phyloP scores from a whole-genome alignment of 2,113 vertebrate genomes.

The Archilochus colubris region DNA sequence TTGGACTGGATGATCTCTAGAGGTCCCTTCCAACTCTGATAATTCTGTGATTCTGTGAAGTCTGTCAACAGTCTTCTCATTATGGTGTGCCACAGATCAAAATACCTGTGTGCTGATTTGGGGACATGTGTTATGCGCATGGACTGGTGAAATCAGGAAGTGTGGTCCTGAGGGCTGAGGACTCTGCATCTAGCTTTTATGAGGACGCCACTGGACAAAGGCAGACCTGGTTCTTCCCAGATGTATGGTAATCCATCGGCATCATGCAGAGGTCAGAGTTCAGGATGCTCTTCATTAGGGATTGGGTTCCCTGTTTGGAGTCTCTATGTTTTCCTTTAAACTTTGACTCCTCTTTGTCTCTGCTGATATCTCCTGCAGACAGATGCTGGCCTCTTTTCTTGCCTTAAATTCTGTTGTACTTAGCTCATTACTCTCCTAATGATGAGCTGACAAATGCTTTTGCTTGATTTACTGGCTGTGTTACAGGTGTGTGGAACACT shows the following conservation, averaged over 20 bases:
- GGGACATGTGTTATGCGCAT: background rate
- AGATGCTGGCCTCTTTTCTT: constrained; percentile 14
- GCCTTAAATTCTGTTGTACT: constrained; percentile 61
- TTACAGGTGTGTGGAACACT: constrained; percentile 63
- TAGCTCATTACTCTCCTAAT: constrained; percentile 56
- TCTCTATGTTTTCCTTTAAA: background rate
- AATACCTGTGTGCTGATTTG: background rate
- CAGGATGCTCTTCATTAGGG: background rate
- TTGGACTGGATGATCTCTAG: too few species aligned
- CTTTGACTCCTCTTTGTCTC: background rate
- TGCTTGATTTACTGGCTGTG: constrained; percentile 44
- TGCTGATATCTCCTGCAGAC: background rate
- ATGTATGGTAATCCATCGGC: background rate
- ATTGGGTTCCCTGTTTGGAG: background rate
- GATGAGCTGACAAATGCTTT: constrained; percentile 55
- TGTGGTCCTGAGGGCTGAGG: background rate
- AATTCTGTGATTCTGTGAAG: too few species aligned
- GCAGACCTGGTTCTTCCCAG: background rate
- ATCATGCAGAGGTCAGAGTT: background rate
- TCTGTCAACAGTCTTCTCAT: background rate
- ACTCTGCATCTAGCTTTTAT: rapidly evolving
- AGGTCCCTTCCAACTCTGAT: too few species aligned
- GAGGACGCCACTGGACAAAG: background rate
- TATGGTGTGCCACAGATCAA: background rate
- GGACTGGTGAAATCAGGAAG: background rate